Evolutionary conservation across 2,113 vertebrate genomes (phyloP).

Genomic region (Cynopterus brachyotis): DNA sequence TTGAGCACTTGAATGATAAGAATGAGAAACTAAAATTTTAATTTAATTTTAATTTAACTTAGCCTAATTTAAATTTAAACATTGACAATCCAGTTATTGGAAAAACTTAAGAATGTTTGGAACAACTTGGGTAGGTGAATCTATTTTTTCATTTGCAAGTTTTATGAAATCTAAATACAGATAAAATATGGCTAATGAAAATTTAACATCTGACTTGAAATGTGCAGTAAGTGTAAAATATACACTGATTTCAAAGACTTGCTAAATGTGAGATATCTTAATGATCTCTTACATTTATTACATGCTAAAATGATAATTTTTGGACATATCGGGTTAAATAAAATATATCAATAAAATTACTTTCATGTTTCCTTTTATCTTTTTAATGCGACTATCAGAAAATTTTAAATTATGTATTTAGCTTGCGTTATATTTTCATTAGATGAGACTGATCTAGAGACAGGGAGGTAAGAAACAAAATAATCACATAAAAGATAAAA

Average conservation of each 20-base stretch:
- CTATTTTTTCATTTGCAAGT: constrained; percentile 4
- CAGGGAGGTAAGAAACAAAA: neutral
- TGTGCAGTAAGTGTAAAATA: neutral
- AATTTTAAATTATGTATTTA: neutral
- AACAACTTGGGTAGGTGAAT: neutral
- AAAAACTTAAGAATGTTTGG: neutral
- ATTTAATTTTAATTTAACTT: neutral
- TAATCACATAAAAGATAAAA: neutral
- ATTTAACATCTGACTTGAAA: constrained; percentile 37
- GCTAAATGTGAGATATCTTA: neutral
- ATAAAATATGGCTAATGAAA: constrained; percentile 10
- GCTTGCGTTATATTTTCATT: neutral
- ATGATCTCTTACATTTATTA: neutral
- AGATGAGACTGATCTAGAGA: neutral
- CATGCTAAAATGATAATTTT: neutral
- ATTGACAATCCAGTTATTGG: neutral
- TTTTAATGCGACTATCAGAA: neutral
- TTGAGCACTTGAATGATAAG: neutral
- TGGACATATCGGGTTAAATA: neutral
- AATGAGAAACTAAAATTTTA: neutral
- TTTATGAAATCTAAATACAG: constrained; percentile 6
- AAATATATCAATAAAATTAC: constrained; percentile 6
- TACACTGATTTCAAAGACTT: neutral
- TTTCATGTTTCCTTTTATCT: neutral
- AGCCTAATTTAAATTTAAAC: constrained; percentile 3